These are phyloP conservation scores for Tetrapedia diversipes DNA, from an alignment of 2,888 invertebrate species.

Conservation along the genomic window DNA sequence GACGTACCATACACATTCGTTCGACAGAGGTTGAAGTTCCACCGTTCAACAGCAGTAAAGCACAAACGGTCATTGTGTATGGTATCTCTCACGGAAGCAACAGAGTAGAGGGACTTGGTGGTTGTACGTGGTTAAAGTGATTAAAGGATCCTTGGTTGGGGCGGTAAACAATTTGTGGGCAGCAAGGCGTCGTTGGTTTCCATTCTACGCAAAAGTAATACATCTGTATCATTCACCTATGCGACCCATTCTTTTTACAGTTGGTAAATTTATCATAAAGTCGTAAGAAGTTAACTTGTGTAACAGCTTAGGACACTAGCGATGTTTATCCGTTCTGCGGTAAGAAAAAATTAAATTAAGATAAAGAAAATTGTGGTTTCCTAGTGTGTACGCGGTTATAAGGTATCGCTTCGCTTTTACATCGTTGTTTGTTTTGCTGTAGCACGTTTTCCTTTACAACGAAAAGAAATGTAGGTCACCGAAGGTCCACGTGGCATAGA, in stretches of 20 bases:
- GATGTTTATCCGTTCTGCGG: too few species aligned
- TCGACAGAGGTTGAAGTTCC: too few species aligned
- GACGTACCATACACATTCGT: not conserved
- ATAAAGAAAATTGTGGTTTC: not conserved
- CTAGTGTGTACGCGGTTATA: not conserved
- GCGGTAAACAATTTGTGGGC: conserved; percentile 35
- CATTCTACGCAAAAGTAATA: too few species aligned
- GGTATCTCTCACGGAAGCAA: too few species aligned
- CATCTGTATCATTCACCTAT: too few species aligned
- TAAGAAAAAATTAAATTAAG: not conserved
- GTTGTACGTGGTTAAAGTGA: conserved; percentile 22
- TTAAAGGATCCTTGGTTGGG: conserved; percentile 38
- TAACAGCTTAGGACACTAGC: too few species aligned
- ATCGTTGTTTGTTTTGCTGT: not conserved
- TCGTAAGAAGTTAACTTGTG: too few species aligned
- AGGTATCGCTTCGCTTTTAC: not conserved
- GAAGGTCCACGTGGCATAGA: conserved; percentile 24
- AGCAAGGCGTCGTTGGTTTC: too few species aligned
- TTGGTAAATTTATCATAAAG: too few species aligned
- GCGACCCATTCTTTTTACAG: too few species aligned
- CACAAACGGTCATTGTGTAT: too few species aligned
- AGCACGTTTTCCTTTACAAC: not conserved
- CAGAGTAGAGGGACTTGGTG: not conserved
- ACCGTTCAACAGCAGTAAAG: too few species aligned
- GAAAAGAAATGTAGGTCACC: not conserved